Evolutionary conservation across 2,797 vertebrate species (phyloP).

Genomic region (Cirrhinus mrigala): DNA sequence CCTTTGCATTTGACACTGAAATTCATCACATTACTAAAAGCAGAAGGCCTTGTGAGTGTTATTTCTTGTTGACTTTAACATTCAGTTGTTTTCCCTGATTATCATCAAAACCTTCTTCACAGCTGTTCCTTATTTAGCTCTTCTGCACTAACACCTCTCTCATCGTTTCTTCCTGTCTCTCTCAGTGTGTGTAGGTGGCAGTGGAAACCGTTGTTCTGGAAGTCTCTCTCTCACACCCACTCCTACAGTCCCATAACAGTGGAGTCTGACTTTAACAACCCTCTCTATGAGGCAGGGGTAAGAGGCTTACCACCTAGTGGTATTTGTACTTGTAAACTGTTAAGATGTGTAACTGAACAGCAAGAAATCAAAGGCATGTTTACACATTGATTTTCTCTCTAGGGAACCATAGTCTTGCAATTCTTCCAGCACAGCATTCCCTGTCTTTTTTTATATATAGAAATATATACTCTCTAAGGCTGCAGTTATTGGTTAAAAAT

Average conservation of each 20-base stretch:
- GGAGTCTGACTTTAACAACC: conserved; percentile 94
- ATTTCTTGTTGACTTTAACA: neutral
- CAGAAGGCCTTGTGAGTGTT: neutral
- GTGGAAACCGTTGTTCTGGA: conserved; percentile 91
- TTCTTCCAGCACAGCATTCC: neutral
- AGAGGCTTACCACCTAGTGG: conserved; percentile 62
- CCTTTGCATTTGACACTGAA: neutral
- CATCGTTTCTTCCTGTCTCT: conserved; percentile 28
- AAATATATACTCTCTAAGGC: neutral
- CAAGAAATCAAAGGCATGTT: neutral
- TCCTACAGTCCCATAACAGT: conserved; percentile 94
- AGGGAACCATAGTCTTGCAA: neutral
- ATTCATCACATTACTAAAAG: neutral
- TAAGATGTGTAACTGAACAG: neutral
- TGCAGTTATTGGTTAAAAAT: neutral
- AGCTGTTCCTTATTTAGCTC: neutral
- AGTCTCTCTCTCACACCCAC: conserved; percentile 91
- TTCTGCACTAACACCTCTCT: conserved; percentile 36
- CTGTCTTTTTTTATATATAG: neutral
- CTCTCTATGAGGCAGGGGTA: conserved; percentile 94
- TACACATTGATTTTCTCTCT: neutral
- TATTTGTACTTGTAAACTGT: neutral
- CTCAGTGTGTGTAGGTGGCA: conserved; percentile 86
- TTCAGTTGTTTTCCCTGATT: neutral
- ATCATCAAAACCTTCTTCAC: neutral